Percentiles rank a stretch among this genome's conserved stretches.
These are phyloP conservation scores for Netelia melanura DNA, from an alignment of 2,888 invertebrate species.

Conservation along the genomic window DNA sequence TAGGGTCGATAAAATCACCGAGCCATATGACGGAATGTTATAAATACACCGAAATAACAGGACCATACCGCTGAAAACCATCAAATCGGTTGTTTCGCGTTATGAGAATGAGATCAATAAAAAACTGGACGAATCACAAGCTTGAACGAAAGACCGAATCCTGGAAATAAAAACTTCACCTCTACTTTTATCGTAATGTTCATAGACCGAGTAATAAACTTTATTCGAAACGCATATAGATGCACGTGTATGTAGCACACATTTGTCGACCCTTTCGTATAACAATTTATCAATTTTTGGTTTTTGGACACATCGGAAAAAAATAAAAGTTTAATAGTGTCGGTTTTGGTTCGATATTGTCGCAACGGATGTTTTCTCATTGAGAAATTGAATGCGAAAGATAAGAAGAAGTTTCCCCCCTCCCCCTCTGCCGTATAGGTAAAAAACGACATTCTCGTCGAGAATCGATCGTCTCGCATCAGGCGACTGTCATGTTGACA, in stretches of 20 bases:
- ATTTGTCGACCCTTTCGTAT: not conserved
- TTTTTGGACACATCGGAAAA: no score
- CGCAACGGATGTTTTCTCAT: not conserved
- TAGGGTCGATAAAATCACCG: no score
- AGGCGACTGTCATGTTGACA: constrained; percentile 43
- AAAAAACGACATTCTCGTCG: constrained; percentile 2
- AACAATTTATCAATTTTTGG: no score
- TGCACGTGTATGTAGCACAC: not conserved
- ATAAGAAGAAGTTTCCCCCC: not conserved
- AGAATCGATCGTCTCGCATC: constrained; percentile 38
- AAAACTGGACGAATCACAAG: not conserved
- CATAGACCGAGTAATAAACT: not conserved
- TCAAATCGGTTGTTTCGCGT: not conserved
- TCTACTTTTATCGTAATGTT: not conserved
- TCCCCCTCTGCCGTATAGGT: not conserved
- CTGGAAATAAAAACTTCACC: not conserved
- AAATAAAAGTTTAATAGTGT: not conserved
- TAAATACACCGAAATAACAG: no score
- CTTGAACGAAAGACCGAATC: not conserved
- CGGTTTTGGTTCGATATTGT: not conserved
- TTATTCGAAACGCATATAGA: not conserved
- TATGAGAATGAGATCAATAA: not conserved
- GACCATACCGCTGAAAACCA: not conserved
- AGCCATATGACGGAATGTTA: no score
- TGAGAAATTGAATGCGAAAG: constrained; percentile 1